These are phyloP conservation scores for Silurus asotus DNA, from an alignment of 2,113 vertebrate genomes.

Conservation along the genomic window DNA sequence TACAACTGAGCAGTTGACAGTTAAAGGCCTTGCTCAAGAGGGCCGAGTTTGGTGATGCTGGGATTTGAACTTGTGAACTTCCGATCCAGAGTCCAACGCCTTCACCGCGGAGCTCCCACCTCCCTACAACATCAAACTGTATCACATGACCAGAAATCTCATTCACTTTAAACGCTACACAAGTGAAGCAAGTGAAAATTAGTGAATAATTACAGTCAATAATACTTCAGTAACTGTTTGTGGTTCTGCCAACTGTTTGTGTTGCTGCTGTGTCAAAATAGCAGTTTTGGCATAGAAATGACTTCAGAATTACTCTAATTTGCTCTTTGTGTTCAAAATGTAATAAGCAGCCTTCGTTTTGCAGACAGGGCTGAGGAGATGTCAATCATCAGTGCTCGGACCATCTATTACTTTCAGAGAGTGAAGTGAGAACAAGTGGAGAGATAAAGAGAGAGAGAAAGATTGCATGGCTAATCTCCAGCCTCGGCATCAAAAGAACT, in stretches of 20 bases:
- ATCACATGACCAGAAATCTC: background rate
- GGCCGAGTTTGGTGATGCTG: too few species aligned
- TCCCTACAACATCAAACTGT: background rate
- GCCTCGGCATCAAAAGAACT: constrained; percentile 17
- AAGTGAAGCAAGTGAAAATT: background rate
- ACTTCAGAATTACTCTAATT: background rate
- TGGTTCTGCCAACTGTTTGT: background rate
- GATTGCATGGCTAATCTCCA: constrained; percentile 26
- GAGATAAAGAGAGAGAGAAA: constrained; percentile 16
- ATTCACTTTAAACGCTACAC: background rate
- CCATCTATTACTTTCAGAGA: constrained; percentile 20
- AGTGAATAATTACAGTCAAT: background rate
- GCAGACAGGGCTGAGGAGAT: background rate
- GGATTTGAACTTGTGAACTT: too few species aligned
- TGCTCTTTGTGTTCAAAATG: background rate
- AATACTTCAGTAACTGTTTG: background rate
- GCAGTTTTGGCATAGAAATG: constrained; percentile 16
- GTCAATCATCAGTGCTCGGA: constrained; percentile 3
- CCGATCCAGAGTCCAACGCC: too few species aligned
- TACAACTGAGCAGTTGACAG: too few species aligned
- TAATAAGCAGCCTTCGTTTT: constrained; percentile 17
- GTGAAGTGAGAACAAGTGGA: background rate
- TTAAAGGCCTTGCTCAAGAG: too few species aligned
- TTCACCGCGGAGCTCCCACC: too few species aligned
- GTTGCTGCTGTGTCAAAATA: background rate